A percentile compares a stretch with the other conserved stretches of the same genome.
Evolutionary conservation across 2,888 invertebrate species (phyloP).

Genomic region (Blera fallax): DNA sequence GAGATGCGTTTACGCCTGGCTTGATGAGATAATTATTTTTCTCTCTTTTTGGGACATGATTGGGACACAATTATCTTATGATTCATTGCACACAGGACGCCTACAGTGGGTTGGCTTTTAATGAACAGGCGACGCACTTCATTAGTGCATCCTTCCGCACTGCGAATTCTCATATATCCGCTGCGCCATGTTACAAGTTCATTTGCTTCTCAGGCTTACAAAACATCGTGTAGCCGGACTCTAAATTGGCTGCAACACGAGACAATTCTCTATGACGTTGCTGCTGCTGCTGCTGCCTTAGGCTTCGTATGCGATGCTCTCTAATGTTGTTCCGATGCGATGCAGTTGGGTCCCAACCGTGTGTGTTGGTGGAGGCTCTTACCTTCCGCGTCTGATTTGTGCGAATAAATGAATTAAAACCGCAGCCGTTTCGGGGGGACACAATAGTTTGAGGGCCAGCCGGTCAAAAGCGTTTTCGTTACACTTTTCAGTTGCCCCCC

Average conservation of each 20-base stretch:
- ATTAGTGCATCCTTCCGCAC: slow-evolving; percentile 21
- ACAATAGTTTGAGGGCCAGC: slow-evolving; percentile 37
- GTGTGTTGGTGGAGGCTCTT: slow-evolving; percentile 14
- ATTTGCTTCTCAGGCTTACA: slow-evolving; percentile 56
- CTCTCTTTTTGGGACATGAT: slow-evolving; percentile 8
- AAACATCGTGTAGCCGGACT: background rate
- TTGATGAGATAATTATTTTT: slow-evolving; percentile 55
- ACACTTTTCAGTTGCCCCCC: slow-evolving; percentile 59
- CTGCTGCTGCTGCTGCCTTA: background rate
- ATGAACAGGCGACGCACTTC: slow-evolving; percentile 49
- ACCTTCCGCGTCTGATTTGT: slow-evolving; percentile 60
- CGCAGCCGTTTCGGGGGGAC: slow-evolving; percentile 51
- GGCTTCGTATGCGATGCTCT: background rate
- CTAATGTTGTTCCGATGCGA: slow-evolving; percentile 55
- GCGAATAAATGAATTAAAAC: slow-evolving; percentile 67
- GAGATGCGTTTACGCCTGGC: slow-evolving; percentile 40
- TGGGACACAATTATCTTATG: slow-evolving; percentile 38
- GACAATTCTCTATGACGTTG: slow-evolving; percentile 18
- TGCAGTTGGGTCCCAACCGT: background rate
- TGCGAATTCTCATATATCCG: slow-evolving; percentile 46
- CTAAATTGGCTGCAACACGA: slow-evolving; percentile 64
- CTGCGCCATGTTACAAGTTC: slow-evolving; percentile 61
- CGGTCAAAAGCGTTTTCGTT: slow-evolving; percentile 58
- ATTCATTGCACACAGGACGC: slow-evolving; percentile 24
- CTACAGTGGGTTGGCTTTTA: slow-evolving; percentile 22